Percentiles rank a stretch among this genome's conserved stretches.
Conservation (phyloP, 2,888 invertebrate genomes). For the Melanophora roralis region DNA sequence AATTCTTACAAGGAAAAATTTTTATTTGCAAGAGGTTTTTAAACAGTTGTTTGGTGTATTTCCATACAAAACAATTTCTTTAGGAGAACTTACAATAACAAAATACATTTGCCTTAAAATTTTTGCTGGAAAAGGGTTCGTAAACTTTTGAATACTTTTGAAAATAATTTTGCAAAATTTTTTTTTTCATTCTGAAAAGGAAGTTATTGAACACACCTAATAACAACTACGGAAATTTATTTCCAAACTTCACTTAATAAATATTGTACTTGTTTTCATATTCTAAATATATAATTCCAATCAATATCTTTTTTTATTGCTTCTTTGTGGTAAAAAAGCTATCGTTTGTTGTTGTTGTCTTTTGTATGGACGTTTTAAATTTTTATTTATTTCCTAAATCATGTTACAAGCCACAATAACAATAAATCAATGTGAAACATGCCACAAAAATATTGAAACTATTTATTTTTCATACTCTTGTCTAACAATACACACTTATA, state of each 20-base stretch:
- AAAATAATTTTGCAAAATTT: too few relatives aligned
- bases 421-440: slow-evolving; percentile 59
- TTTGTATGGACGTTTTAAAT: slow-evolving; percentile 6
- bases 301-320: neutral
- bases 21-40: too few relatives aligned
- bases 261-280: neutral
- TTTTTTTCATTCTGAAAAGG: too few relatives aligned
- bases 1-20: too few relatives aligned
- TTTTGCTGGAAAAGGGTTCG: too few relatives aligned
- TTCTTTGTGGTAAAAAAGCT: neutral
- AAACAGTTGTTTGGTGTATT: too few relatives aligned
- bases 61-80: too few relatives aligned
- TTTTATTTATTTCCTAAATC: slow-evolving; percentile 59
- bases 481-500: neutral
- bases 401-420: slow-evolving; percentile 59
- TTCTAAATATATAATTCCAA: neutral
- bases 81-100: too few relatives aligned
- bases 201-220: too few relatives aligned
- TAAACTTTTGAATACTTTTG: too few relatives aligned
- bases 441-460: slow-evolving; percentile 56
- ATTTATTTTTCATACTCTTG: slow-evolving; percentile 27
- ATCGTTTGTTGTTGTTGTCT: slow-evolving; percentile 8
- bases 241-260: slow-evolving; percentile 27
- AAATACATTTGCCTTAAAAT: too few relatives aligned
- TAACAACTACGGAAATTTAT: neutral